phyloP scores from a whole-genome alignment of 1,140 invertebrate species.

The Dinoponera quadriceps region DNA sequence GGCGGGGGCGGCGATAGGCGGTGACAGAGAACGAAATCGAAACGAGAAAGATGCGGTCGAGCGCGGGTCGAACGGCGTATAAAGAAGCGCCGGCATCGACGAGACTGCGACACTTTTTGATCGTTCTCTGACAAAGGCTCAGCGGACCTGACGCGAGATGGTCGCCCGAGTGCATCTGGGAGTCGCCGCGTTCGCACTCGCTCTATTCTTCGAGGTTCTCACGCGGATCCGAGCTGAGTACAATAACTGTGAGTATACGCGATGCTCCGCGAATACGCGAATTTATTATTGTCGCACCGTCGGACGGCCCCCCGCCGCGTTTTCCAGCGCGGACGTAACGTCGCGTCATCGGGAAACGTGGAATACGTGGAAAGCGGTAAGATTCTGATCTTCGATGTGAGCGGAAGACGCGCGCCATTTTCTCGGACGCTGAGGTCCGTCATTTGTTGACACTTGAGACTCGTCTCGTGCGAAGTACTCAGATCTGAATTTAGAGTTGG shows the following conservation, averaged over 20 bases:
- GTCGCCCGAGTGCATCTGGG: background rate
- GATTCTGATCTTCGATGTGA: no score
- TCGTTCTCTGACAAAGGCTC: constrained; percentile 55
- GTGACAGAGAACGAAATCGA: constrained; percentile 60
- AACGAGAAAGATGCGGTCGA: constrained; percentile 63
- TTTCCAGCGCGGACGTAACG: background rate
- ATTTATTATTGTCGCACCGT: background rate
- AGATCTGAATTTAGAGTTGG: no score
- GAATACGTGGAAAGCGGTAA: background rate
- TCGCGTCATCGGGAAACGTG: background rate
- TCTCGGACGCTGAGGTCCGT: no score
- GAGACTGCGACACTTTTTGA: constrained; percentile 73
- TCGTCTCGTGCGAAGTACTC: no score
- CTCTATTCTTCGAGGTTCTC: constrained; percentile 11
- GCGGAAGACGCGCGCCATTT: no score
- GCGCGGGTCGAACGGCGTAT: constrained; percentile 68
- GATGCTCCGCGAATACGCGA: no score
- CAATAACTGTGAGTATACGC: constrained; percentile 72
- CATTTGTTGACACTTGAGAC: no score
- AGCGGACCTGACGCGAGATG: constrained; percentile 51
- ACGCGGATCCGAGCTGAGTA: constrained; percentile 43
- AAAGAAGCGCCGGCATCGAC: constrained; percentile 72
- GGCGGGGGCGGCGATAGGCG: constrained; percentile 17
- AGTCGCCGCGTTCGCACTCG: background rate
- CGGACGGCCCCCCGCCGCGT: background rate